phyloP scores from a whole-genome alignment of 2,888 invertebrate species.

The Idaea dimidiata region DNA sequence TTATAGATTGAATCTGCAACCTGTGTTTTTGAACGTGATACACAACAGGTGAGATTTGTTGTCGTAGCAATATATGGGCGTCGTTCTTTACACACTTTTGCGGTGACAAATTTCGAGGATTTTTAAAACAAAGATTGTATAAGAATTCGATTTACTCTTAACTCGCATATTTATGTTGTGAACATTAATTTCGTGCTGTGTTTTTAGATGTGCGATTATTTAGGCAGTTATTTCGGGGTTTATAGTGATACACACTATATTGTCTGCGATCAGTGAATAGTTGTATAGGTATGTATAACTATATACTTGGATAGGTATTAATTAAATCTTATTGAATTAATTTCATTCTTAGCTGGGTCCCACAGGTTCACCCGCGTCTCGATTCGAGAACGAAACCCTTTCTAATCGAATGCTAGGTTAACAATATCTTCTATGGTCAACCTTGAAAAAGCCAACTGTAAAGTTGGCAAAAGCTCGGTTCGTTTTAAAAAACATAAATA shows the following conservation, averaged over 20 bases:
- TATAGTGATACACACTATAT: neutral
- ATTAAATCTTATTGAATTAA: too few species aligned
- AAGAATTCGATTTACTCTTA: neutral
- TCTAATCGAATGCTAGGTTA: too few species aligned
- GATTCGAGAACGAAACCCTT: too few species aligned
- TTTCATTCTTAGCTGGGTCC: too few species aligned
- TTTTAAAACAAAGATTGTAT: constrained; percentile 27
- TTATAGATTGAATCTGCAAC: too few species aligned
- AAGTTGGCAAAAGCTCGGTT: too few species aligned
- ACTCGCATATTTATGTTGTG: neutral
- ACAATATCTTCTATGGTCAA: too few species aligned
- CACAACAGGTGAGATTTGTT: neutral
- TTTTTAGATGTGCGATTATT: neutral
- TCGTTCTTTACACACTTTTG: constrained; percentile 29
- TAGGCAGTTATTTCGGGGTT: neutral
- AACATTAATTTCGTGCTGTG: neutral
- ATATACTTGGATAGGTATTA: too few species aligned
- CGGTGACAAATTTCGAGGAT: constrained; percentile 42
- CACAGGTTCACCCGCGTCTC: too few species aligned
- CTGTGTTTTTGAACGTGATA: neutral
- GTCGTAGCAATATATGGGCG: neutral
- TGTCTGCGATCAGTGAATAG: neutral
- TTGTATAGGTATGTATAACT: neutral
- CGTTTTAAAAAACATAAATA: too few species aligned
- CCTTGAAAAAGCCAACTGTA: too few species aligned